Conservation (phyloP, 2,888 invertebrate species). For the Caenorhabditis panamensis region DNA sequence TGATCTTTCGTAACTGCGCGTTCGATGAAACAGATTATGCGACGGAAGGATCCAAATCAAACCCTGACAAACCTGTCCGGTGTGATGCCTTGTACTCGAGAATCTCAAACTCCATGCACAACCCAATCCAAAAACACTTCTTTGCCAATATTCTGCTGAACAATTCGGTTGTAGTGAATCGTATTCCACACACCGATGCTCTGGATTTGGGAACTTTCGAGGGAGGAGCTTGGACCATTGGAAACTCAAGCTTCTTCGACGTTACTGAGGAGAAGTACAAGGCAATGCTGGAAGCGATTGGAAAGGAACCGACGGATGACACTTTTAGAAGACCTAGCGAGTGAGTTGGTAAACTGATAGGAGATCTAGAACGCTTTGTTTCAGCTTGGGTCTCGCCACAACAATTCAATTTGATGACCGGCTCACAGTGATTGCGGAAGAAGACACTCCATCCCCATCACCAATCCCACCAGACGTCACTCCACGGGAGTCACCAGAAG, state of each 20-base stretch:
- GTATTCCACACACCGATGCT: slow-evolving; percentile 86
- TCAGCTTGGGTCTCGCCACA: slow-evolving; percentile 33
- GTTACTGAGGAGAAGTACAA: slow-evolving; percentile 60
- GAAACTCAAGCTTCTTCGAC: slow-evolving; percentile 74
- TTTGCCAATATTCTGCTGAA: slow-evolving; percentile 92
- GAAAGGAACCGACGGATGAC: slow-evolving; percentile 23
- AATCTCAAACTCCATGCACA: slow-evolving; percentile 31
- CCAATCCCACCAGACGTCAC: slow-evolving; percentile 17
- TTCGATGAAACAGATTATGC: slow-evolving; percentile 67
- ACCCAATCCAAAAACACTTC: slow-evolving; percentile 83
- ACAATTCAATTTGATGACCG: slow-evolving; percentile 53
- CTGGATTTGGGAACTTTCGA: slow-evolving; percentile 73
- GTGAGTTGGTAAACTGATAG: slow-evolving; percentile 15
- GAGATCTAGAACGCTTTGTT: not conserved
- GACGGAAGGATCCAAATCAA: slow-evolving; percentile 24
- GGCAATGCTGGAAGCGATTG: slow-evolving; percentile 46
- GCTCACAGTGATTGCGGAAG: slow-evolving; percentile 52
- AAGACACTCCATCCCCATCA: slow-evolving; percentile 47
- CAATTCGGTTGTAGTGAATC: slow-evolving; percentile 95
- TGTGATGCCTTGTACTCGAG: slow-evolving; percentile 35
- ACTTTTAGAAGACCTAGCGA: slow-evolving; percentile 25
- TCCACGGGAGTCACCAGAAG: slow-evolving; percentile 30
- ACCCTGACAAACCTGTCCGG: slow-evolving; percentile 40
- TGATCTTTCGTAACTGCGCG: slow-evolving; percentile 92
- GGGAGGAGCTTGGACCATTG: slow-evolving; percentile 73